Conservation (phyloP, 2,797 vertebrate genomes). For the Phrynocephalus vlangalii region DNA sequence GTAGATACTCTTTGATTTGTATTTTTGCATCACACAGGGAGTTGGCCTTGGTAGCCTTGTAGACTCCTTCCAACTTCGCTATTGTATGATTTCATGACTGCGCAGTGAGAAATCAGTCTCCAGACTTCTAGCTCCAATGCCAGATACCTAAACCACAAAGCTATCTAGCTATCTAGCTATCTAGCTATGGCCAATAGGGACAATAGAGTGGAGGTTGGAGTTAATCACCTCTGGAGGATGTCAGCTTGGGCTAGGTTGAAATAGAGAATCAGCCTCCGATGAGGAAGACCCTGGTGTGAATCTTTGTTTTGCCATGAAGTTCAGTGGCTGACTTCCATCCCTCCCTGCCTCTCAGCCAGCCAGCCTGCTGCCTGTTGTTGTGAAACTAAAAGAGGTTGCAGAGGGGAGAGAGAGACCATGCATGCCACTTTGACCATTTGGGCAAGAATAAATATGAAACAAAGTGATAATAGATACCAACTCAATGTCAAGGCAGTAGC, state of each 20-base stretch:
- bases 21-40: too few relatives aligned
- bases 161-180: too few relatives aligned
- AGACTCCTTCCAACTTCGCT: too few relatives aligned
- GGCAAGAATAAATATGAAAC: not conserved
- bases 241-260: not conserved
- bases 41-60: too few relatives aligned
- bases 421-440: not conserved
- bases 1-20: too few relatives aligned
- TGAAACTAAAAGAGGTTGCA: not conserved
- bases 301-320: not conserved
- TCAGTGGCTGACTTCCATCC: not conserved
- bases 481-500: not conserved
- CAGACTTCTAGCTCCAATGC: too few relatives aligned
- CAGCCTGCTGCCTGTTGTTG: not conserved
- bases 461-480: not conserved
- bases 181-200: too few relatives aligned
- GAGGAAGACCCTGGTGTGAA: not conserved
- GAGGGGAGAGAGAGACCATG: not conserved
- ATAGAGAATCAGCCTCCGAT: not conserved
- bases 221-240: too few relatives aligned
- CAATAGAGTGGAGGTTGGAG: too few relatives aligned
- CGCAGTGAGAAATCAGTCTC: too few relatives aligned
- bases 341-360: not conserved
- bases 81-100: too few relatives aligned
- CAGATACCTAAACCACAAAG: too few relatives aligned